Conservation (phyloP, 2,888 invertebrate genomes). For the Rhamnusium bicolor region DNA sequence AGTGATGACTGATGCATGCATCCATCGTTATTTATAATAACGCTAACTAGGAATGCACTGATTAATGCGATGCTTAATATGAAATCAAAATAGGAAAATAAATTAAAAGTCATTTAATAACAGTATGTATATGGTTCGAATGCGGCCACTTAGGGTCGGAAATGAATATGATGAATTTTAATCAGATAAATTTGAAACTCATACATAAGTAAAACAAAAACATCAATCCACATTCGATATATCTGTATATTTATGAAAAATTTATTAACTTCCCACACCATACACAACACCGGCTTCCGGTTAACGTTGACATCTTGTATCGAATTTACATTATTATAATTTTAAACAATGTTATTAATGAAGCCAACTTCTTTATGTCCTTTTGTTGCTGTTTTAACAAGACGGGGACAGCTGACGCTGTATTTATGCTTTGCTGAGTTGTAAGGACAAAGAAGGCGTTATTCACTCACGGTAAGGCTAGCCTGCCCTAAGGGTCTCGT, state of each 20-base stretch:
- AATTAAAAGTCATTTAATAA: no score
- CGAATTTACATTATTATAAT: slow-evolving; percentile 40
- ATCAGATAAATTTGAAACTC: no score
- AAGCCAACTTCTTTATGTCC: slow-evolving; percentile 43
- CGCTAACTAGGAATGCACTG: no score
- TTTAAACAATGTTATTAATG: slow-evolving; percentile 48
- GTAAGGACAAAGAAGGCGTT: slow-evolving; percentile 42
- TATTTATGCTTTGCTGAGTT: slow-evolving; percentile 31
- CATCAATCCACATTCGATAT: background rate
- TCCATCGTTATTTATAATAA: no score
- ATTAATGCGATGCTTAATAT: no score
- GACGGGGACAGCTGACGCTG: slow-evolving; percentile 43
- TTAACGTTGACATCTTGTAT: slow-evolving; percentile 33
- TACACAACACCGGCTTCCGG: slow-evolving; percentile 35
- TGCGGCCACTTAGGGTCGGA: no score
- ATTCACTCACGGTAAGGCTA: slow-evolving; percentile 36
- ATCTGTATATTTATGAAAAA: background rate
- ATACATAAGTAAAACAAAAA: background rate
- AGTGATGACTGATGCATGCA: no score
- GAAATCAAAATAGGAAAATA: no score
- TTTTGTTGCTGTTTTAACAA: slow-evolving; percentile 43
- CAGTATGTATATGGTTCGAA: no score
- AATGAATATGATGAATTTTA: no score
- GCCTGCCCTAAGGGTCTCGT: slow-evolving; percentile 33
- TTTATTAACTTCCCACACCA: slow-evolving; percentile 27